Conservation (phyloP, 2,113 vertebrate species). For the Nesospiza acunhae region DNA sequence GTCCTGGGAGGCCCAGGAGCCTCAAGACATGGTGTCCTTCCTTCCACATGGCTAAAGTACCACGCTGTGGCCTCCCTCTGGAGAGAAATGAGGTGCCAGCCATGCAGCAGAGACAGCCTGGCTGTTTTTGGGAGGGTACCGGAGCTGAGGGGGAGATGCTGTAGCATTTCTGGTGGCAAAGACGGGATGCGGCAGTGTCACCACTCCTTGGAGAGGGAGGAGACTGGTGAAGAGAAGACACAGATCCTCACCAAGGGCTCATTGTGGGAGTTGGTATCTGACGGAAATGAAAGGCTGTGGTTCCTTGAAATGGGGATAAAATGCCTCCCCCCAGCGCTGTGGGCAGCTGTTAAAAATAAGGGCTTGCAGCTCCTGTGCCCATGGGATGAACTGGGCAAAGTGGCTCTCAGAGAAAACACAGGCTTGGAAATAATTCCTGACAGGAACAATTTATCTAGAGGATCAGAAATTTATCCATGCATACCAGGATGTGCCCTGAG, state of each 20-base stretch:
- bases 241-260: not conserved
- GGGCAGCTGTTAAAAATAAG: not conserved
- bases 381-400: not conserved
- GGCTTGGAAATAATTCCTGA: fast-evolving
- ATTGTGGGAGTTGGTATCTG: not conserved
- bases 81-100: not conserved
- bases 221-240: not conserved
- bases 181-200: not conserved
- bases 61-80: not conserved
- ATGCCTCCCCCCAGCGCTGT: fast-evolving
- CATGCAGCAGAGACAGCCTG: not conserved
- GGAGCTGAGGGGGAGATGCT: fast-evolving
- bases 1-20: not conserved
- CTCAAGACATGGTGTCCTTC: not conserved
- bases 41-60: fast-evolving
- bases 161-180: not conserved
- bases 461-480: not conserved
- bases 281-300: not conserved
- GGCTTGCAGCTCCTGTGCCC: not conserved
- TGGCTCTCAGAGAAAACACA: not conserved
- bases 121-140: not conserved
- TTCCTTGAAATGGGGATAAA: not conserved
- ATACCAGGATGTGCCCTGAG: not conserved
- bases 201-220: not conserved
- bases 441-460: not conserved